Base-by-base conservation (phyloP, 2,113 vertebrate genomes). In the Fulica atra region DNA sequence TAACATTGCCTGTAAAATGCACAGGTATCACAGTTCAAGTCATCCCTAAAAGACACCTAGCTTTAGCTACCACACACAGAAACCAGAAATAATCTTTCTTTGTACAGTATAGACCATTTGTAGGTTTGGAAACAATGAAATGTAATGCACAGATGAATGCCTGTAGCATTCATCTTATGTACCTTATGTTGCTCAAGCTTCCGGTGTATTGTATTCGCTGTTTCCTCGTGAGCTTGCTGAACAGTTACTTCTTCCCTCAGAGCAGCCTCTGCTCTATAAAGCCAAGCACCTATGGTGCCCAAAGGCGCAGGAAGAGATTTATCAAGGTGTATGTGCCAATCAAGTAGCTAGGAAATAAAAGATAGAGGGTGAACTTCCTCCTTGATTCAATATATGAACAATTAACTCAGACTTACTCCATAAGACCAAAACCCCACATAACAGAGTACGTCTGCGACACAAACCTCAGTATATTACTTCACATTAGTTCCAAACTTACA, bases 301-400 rank as follows among this genome's bases (percentile, higher is more conserved):
- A 99, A 97, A 57, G 99, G 99, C 21, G 98, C 98, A 36, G 99
- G 99, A 78, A 99, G 98, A 85, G 99, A 99, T 94, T 99, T 99
- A 97, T 99, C 99, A 92, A 99, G 99, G 89, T 99, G 98, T 77
- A 99, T 97, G 65, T 99, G 99, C 99, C 99, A 99, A 86, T 99
- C 99, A 76, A 99, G 97, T 92, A 99, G 98, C 99, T 99, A 96
- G 74, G 95, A 97, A 91, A 79, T 16, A 97, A 96, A 97, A 95
- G 70, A 66, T 86, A 31, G 92, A 17, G 11, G 66, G 2, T 91
- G 28, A 93, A 83, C 16, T 80, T 77, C n/a, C 14, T 59, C 17
- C 17, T 80, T 57, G 29, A 11, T 88, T 53, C 69, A 51, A 21
- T 56, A 69, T 6, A 56, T 9, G 68, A 86, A 87, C 16, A 51